A percentile compares a stretch with the other conserved stretches of the same genome.
phyloP scores from a whole-genome alignment of 2,113 vertebrate species.

The Helogale parvula region DNA sequence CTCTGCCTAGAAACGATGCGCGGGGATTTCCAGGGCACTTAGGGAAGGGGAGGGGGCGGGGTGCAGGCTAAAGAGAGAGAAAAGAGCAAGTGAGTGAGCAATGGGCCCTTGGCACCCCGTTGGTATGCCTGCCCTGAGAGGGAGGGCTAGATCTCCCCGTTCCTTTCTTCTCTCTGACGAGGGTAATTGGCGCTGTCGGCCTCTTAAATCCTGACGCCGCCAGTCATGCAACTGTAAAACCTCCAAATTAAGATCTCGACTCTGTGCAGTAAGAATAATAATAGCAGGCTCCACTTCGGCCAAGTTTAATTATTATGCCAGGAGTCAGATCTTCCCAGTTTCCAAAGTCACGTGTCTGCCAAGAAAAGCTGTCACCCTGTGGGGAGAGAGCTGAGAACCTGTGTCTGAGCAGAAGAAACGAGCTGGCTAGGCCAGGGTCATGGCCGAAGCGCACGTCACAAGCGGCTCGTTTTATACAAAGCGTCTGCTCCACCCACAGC shows the following conservation, averaged over 20 bases:
- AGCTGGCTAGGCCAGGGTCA: neutral
- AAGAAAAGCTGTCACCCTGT: neutral
- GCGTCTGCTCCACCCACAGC: neutral
- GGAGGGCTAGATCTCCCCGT: neutral
- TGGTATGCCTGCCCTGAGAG: neutral
- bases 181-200: slow-evolving; percentile 38
- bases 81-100: no score
- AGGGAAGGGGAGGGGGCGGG: rapidly evolving
- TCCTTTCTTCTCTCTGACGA: neutral
- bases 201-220: slow-evolving; percentile 21
- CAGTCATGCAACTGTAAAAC: slow-evolving; percentile 61
- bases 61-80: neutral
- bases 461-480: neutral
- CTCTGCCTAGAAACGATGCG: neutral
- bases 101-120: neutral
- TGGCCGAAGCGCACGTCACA: neutral
- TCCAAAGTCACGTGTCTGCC: slow-evolving; percentile 42
- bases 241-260: slow-evolving; percentile 63
- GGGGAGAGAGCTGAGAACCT: neutral
- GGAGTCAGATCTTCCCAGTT: slow-evolving; percentile 59
- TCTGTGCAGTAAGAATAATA: slow-evolving; percentile 63
- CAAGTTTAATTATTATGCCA: slow-evolving; percentile 25
- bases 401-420: neutral
- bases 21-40: neutral
- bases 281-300: slow-evolving; percentile 40